Conservation (phyloP, 2,797 vertebrate species). For the Halcyon badia region DNA sequence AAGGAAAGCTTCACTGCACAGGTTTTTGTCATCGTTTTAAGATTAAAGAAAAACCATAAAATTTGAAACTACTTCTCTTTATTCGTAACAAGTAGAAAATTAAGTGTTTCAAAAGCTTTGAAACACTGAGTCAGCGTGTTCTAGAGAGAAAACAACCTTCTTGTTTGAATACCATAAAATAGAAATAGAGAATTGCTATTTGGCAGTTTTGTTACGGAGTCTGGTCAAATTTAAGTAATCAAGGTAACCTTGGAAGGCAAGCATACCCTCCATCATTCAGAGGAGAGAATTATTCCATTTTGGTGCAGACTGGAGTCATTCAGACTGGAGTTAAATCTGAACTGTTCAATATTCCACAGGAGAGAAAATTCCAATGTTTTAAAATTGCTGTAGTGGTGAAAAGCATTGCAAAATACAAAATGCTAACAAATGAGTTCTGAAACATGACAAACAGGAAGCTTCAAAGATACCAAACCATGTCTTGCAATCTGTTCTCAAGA, state of each 20-base stretch:
- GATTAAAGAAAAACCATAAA: not conserved
- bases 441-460: not conserved
- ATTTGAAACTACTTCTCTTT: not conserved
- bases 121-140: not conserved
- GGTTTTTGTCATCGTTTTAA: not conserved
- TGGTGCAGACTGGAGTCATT: not conserved
- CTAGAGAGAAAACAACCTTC: not conserved
- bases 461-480: not conserved
- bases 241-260: not conserved
- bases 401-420: not conserved
- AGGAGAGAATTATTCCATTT: not conserved
- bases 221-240: not conserved
- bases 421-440: not conserved
- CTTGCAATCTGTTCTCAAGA: not conserved
- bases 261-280: not conserved
- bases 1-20: not conserved
- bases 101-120: not conserved
- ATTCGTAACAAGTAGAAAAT: not conserved
- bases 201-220: not conserved
- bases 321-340: not conserved
- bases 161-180: not conserved
- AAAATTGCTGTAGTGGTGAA: not conserved
- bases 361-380: not conserved
- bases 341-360: not conserved
- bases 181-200: not conserved